Base-by-base conservation (phyloP, 64 coral and sea anemone genomes). In the Anthopleura sola region DNA sequence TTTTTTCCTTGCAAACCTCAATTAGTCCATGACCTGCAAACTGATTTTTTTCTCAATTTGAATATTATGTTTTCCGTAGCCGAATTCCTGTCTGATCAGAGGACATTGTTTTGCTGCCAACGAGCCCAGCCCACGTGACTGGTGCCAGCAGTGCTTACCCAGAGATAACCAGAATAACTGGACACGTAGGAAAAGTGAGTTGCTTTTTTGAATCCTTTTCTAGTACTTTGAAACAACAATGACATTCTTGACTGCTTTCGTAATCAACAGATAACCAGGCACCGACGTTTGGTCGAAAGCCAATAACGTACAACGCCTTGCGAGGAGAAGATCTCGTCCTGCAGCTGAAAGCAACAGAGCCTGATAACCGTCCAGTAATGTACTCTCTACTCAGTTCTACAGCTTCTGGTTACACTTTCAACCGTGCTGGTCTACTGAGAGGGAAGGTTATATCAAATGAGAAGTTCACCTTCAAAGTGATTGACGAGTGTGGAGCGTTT, bases 101-200 rank as follows among this genome's bases (percentile, higher is more conserved):
- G 33, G 78, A 68, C 60, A 89, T 34, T 89, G 87, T 31, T 89
- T 82, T 48, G 87, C 78, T 47, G 28, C 78, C 34, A 83, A 89
- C 28, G 87, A 82, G 31, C 24, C 39, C 1, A 89, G 83, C 23
- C 87, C 87, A 17, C 50, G 18, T 10, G 56, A 89, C 80, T 83
- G 87, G 87, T 89, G 87, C 11, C 32, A 89, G 6, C 78, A 89
- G 38, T 89, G 87, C 31, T 16, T 83, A 58, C 87, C 87, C 7
- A 18, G 81, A 16, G n/a, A 68, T 11, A 44, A 18, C 24, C 29
- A 26, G 9, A 23, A 32, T n/a, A 17, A 79, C 1, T 89, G 87
- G 87, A 82, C 55, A 1, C 56, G 51, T 2, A 71, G 87, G 5
- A 37, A 88, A 83, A 56, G 87, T 88, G n/a, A 37, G 15, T 32